Evolutionary conservation across 2,888 invertebrate genomes (phyloP).

Genomic region (Gari tellinella): DNA sequence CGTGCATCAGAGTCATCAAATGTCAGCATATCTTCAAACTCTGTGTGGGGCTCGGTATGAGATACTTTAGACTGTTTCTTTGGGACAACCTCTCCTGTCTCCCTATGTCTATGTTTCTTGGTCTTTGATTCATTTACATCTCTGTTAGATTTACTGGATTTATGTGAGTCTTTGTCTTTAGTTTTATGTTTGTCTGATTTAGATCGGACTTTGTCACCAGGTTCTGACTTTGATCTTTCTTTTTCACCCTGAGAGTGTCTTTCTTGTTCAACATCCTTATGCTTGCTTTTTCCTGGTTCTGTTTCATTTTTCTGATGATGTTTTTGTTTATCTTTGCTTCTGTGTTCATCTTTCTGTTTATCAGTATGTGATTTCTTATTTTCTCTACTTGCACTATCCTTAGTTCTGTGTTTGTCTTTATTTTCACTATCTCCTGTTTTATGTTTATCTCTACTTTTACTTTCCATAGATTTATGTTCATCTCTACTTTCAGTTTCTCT

Average conservation of each 20-base stretch:
- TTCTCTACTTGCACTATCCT: background rate
- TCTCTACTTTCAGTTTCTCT: constrained; percentile 11
- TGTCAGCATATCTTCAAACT: constrained; percentile 53
- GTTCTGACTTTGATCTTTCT: constrained; percentile 1
- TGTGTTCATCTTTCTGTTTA: background rate
- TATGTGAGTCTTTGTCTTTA: background rate
- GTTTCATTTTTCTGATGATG: constrained; percentile 3
- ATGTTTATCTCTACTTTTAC: background rate
- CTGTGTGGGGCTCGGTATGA: background rate
- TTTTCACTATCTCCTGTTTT: constrained; percentile 3
- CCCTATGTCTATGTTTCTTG: background rate
- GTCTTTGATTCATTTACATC: constrained; percentile 15
- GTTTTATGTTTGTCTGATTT: background rate
- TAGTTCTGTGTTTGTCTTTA: constrained; percentile 2
- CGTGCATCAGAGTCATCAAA: constrained; percentile 63
- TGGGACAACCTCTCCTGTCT: background rate
- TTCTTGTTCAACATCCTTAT: background rate
- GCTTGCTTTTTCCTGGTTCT: background rate
- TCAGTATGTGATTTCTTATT: background rate
- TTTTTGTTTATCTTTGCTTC: constrained; percentile 6
- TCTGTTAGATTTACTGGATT: background rate
- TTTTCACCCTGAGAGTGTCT: constrained; percentile 1
- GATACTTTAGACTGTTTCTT: background rate
- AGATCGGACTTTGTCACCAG: constrained; percentile 1
- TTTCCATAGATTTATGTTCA: background rate